Evolutionary conservation across 2,113 vertebrate species (phyloP).

Genomic region (Ciconia maguari): DNA sequence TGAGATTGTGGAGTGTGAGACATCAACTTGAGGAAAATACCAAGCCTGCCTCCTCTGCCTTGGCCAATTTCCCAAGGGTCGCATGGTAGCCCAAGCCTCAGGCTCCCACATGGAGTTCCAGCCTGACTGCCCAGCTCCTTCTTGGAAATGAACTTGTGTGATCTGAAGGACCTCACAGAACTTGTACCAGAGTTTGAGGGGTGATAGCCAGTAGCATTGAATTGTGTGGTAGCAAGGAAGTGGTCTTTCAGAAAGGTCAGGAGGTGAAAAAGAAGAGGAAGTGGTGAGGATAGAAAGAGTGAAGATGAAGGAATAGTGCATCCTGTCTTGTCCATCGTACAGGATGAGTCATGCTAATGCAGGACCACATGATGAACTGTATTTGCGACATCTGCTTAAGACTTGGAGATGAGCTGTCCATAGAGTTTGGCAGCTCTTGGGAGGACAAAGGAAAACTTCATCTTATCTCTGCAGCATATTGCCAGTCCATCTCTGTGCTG

Average conservation of each 20-base stretch:
- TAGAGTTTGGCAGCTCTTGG: neutral
- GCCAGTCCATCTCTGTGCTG: neutral
- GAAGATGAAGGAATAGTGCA: neutral
- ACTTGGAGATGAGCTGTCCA: neutral
- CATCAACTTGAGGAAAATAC: neutral
- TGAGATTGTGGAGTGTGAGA: neutral
- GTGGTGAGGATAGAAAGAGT: neutral
- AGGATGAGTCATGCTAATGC: neutral
- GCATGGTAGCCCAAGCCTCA: neutral
- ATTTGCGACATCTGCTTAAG: neutral
- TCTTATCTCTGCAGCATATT: neutral
- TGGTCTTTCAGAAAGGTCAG: neutral
- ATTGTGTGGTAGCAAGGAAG: neutral
- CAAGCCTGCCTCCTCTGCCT: neutral
- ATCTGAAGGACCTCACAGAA: neutral
- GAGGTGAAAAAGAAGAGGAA: neutral
- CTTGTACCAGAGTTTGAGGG: neutral
- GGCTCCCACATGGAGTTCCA: neutral
- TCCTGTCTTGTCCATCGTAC: neutral
- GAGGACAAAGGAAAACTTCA: neutral
- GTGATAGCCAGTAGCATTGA: neutral
- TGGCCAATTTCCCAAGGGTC: neutral
- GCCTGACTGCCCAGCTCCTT: neutral
- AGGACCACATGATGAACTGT: neutral
- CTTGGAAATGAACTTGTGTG: neutral